These are phyloP conservation scores for Planococcus citri DNA, from an alignment of 1,140 invertebrate genomes.

Conservation along the genomic window DNA sequence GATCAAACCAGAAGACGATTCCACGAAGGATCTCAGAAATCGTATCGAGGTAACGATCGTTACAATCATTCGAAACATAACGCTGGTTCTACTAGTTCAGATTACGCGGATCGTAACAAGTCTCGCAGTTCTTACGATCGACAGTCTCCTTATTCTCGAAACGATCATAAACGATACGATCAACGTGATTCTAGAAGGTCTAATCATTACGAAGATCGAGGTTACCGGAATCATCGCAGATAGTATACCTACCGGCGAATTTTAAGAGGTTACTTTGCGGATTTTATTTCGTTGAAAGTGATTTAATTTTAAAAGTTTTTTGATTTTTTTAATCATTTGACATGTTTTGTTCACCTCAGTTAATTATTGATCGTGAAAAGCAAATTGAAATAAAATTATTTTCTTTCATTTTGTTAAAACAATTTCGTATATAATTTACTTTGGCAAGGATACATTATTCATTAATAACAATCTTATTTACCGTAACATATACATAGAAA, in stretches of 20 bases:
- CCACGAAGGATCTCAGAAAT: not conserved
- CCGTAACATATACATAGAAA: not conserved
- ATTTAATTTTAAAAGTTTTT: too few species aligned
- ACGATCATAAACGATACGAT: not conserved
- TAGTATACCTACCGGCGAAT: too few species aligned
- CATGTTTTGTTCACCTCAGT: too few species aligned
- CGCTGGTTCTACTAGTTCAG: not conserved
- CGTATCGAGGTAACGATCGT: not conserved
- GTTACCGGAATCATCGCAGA: not conserved
- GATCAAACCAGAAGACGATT: not conserved
- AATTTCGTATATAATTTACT: constrained; percentile 17
- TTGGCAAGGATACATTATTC: constrained; percentile 15
- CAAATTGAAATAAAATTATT: too few species aligned
- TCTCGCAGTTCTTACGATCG: not conserved
- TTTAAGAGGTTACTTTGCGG: too few species aligned
- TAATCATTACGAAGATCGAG: not conserved
- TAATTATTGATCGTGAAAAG: too few species aligned
- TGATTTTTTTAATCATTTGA: too few species aligned
- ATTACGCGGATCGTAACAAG: not conserved
- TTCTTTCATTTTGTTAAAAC: constrained; percentile 8
- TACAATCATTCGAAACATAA: not conserved
- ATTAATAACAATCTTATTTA: constrained; percentile 18
- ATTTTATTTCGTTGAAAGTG: too few species aligned
- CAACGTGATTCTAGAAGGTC: not conserved
- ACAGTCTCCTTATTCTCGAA: not conserved